Evolutionary conservation across 2,888 invertebrate species (phyloP), one percentile per base, ranked within the genome.

Genomic region (Tachina lurida): DNA sequence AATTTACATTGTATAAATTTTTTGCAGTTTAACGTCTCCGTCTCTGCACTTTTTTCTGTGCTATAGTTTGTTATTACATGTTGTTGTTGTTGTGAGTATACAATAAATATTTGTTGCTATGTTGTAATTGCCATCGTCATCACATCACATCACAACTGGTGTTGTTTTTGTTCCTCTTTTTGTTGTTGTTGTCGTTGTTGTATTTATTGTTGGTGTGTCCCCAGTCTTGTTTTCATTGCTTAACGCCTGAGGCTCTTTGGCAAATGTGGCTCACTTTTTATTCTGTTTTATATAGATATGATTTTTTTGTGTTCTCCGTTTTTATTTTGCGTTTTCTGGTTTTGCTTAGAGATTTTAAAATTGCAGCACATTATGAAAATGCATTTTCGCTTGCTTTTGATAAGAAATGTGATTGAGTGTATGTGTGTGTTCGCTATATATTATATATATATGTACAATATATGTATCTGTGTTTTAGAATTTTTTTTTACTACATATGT

Each of bases 81-180:
- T 73, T 43, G 74, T n/a, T 58, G 67, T 54, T 73, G 58, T 45
- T 60, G 49, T 15, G 45, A 31, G 31, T 31, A 7, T 31, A 31
- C 31, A 31, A 71, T 80, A 71, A 73, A 71, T 80, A 75, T 84
- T 75, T 78, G 74, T 78, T 79, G 82, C 78, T 75, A 79, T 60
- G 86, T 86, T 84, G 86, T 86, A 83, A 83, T 84, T 86, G 84
- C 83, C 83, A 77, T 86, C 83, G 86, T 86, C 84, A 80, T 80
- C 83, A 80, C 79, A 80, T 80, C 83, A 80, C 79, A 76, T 84
- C 68, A 78, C 62, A 60, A 63, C 73, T 77, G 39, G 54, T 85
- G 77, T 67, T 77, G 73, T 62, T 73, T 43, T 75, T 75, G 65
- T 83, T 67, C n/a, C 41, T 54, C 47, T 17, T 47, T 10, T 49